Conservation (phyloP, 2,888 invertebrate genomes). For the Alloplasta piceator region DNA sequence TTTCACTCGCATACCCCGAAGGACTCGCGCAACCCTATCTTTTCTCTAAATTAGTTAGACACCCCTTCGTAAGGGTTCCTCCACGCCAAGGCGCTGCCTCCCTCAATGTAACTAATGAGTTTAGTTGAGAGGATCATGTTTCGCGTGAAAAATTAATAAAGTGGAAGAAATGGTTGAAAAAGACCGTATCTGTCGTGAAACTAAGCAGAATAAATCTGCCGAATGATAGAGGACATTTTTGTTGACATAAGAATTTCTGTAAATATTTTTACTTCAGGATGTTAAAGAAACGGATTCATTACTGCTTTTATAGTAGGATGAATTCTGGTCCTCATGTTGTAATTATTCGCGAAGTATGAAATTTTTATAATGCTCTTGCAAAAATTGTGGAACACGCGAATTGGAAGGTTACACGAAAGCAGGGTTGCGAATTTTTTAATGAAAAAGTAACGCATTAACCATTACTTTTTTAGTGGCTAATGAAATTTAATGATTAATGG, state of each 20-base stretch:
- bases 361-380: background rate
- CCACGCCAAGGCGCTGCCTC: conserved; percentile 25
- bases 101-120: conserved; percentile 57
- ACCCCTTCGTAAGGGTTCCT: conserved; percentile 43
- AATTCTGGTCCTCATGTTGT: too few species aligned
- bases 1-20: conserved; percentile 42
- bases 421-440: too few species aligned
- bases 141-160: conserved; percentile 57
- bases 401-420: background rate
- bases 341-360: too few species aligned
- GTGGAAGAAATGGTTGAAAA: conserved; percentile 49
- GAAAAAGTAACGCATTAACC: too few species aligned
- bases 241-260: too few species aligned
- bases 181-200: too few species aligned
- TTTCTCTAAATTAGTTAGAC: conserved; percentile 57
- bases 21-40: conserved; percentile 30
- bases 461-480: too few species aligned
- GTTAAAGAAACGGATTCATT: too few species aligned
- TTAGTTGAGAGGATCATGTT: conserved; percentile 51
- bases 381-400: conserved; percentile 26
- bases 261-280: too few species aligned
- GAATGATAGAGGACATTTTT: too few species aligned
- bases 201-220: too few species aligned
- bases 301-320: background rate
- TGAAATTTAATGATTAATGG: too few species aligned